These are phyloP conservation scores for Grallaria varia DNA, from an alignment of 2,113 vertebrate species.

Conservation along the genomic window DNA sequence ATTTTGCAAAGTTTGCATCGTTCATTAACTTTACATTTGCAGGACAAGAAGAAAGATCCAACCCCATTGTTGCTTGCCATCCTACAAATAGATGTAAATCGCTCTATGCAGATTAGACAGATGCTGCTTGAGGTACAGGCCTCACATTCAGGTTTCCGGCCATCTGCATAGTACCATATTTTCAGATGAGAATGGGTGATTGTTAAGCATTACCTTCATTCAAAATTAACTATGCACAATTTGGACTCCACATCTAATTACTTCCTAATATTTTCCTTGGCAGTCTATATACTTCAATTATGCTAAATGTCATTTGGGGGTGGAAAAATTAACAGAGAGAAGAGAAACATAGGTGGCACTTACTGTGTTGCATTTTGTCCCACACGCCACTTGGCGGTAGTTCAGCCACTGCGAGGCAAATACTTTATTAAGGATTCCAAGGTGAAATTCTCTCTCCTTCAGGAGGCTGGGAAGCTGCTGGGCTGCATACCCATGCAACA, in stretches of 20 bases:
- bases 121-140: background rate
- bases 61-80: background rate
- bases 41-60: background rate
- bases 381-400: constrained; percentile 95
- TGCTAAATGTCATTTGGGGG: background rate
- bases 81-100: background rate
- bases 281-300: background rate
- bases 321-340: background rate
- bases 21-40: background rate
- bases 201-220: background rate
- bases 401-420: constrained; percentile 98
- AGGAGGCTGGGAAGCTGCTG: constrained; percentile 89
- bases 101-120: background rate
- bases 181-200: background rate
- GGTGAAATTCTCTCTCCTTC: constrained; percentile 90
- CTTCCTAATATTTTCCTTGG: background rate
- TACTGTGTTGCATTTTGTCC: constrained; percentile 98
- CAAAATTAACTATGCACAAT: background rate
- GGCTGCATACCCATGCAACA: constrained; percentile 88
- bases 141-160: rapidly evolving
- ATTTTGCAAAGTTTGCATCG: background rate
- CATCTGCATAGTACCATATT: background rate
- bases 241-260: background rate
- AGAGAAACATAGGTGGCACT: constrained; percentile 42
- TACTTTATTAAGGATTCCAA: constrained; percentile 95